Evolutionary conservation across 2,888 invertebrate species (phyloP).

Genomic region (Scaptodrosophila latifasciaeformis): DNA sequence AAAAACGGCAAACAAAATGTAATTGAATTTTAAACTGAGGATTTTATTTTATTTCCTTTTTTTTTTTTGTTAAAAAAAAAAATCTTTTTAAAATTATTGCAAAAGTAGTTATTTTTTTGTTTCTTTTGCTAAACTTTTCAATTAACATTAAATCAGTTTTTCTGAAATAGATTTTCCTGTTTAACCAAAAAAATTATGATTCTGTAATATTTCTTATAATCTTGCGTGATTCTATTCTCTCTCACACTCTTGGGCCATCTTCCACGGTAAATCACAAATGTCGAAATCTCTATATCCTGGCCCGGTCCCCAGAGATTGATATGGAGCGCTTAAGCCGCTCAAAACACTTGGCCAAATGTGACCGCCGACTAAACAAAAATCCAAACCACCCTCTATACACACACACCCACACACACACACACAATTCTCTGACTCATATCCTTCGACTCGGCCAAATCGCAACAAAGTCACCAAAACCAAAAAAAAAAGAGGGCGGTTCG

Average conservation of each 20-base stretch:
- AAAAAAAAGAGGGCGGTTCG: constrained; percentile 32
- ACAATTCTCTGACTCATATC: too few relatives aligned
- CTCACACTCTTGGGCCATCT: constrained; percentile 24
- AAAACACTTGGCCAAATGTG: constrained; percentile 76
- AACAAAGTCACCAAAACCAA: constrained; percentile 41
- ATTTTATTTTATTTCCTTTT: constrained; percentile 43
- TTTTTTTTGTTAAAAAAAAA: constrained; percentile 9
- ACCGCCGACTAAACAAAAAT: too few relatives aligned
- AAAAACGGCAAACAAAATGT: constrained; percentile 42
- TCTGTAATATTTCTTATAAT: constrained; percentile 42
- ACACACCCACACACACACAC: constrained; percentile 27
- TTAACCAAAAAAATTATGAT: constrained; percentile 57
- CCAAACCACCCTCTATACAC: constrained; percentile 10
- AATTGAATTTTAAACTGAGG: constrained; percentile 66
- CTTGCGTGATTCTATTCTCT: constrained; percentile 9
- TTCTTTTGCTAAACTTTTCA: constrained; percentile 22
- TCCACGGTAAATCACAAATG: constrained; percentile 70
- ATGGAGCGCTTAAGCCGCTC: constrained; percentile 75
- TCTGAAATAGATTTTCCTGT: too few relatives aligned
- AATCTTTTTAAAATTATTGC: not conserved
- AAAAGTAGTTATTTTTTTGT: constrained; percentile 22
- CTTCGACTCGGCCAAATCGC: constrained; percentile 51
- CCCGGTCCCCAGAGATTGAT: constrained; percentile 74
- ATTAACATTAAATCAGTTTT: constrained; percentile 55
- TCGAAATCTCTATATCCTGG: constrained; percentile 72